phyloP scores from a whole-genome alignment of 1,140 invertebrate species.

The Atta cephalotes region DNA sequence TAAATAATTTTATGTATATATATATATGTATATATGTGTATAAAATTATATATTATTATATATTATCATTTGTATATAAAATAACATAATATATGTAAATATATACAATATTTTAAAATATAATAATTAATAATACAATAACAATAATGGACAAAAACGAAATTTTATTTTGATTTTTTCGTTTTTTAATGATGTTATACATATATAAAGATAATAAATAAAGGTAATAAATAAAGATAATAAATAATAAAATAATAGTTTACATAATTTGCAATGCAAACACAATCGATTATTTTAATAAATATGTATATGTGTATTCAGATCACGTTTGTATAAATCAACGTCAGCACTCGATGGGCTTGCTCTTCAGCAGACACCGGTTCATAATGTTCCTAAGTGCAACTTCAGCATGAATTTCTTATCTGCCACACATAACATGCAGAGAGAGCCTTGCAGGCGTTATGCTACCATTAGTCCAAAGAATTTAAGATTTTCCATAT shows the following conservation, averaged over 20 bases:
- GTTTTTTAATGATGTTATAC: neutral
- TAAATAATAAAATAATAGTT: slow-evolving; percentile 15
- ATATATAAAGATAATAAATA: neutral
- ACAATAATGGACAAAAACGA: neutral
- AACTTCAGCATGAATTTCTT: neutral
- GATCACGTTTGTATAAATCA: neutral
- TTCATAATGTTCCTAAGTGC: slow-evolving; percentile 69
- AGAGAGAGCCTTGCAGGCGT: neutral
- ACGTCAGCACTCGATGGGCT: neutral
- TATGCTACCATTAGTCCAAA: slow-evolving; percentile 68
- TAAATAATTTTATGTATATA: no score
- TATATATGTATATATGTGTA: no score
- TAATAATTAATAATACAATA: neutral
- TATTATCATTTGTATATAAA: no score
- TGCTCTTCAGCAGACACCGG: neutral
- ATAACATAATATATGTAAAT: no score
- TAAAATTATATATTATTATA: neutral
- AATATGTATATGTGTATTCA: neutral
- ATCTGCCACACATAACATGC: slow-evolving; percentile 27
- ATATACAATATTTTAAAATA: neutral
- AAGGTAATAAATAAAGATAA: no score
- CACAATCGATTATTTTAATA: neutral
- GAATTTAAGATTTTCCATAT: slow-evolving; percentile 35
- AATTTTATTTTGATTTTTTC: neutral
- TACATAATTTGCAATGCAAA: neutral